phyloP scores from a whole-genome alignment of 2,113 vertebrate species.

The Sorex araneus region DNA sequence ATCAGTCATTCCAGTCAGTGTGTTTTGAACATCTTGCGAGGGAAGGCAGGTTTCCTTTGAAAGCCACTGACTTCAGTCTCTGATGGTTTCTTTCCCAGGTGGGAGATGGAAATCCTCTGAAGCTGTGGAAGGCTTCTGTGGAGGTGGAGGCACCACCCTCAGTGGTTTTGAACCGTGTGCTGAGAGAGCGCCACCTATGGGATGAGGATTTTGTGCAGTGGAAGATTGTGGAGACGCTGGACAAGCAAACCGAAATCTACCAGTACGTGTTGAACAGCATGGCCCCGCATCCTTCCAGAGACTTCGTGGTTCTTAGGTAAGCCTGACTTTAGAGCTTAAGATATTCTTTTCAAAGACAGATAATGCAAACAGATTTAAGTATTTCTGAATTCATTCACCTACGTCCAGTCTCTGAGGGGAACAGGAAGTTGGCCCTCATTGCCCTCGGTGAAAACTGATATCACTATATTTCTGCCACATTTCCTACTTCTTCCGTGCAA shows the following conservation, averaged over 20 bases:
- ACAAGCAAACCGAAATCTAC: slow-evolving; percentile 97
- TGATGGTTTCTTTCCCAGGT: slow-evolving; percentile 85
- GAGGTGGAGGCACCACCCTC: slow-evolving; percentile 98
- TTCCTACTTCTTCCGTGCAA: neutral
- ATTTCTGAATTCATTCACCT: neutral
- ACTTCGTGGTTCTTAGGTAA: slow-evolving; percentile 97
- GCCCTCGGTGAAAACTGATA: slow-evolving; percentile 74
- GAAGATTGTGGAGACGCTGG: slow-evolving; percentile 96
- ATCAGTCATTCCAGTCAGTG: neutral
- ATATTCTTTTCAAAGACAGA: neutral
- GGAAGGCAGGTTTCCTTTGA: neutral
- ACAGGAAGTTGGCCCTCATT: slow-evolving; percentile 57
- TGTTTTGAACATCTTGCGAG: rapidly evolving
- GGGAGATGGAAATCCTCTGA: slow-evolving; percentile 95
- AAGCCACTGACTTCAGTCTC: neutral
- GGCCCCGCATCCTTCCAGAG: slow-evolving; percentile 96
- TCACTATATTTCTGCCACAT: neutral
- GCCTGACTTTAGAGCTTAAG: neutral
- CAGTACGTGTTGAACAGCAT: slow-evolving; percentile 96
- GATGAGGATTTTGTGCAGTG: slow-evolving; percentile 97
- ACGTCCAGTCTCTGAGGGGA: neutral
- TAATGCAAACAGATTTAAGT: neutral
- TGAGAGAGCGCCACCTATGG: slow-evolving; percentile 98
- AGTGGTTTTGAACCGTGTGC: slow-evolving; percentile 95
- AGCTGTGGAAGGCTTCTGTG: slow-evolving; percentile 95